Percentiles rank a stretch among this genome's conserved stretches.
Conservation (phyloP, 2,113 vertebrate species). For the Bubo bubo region DNA sequence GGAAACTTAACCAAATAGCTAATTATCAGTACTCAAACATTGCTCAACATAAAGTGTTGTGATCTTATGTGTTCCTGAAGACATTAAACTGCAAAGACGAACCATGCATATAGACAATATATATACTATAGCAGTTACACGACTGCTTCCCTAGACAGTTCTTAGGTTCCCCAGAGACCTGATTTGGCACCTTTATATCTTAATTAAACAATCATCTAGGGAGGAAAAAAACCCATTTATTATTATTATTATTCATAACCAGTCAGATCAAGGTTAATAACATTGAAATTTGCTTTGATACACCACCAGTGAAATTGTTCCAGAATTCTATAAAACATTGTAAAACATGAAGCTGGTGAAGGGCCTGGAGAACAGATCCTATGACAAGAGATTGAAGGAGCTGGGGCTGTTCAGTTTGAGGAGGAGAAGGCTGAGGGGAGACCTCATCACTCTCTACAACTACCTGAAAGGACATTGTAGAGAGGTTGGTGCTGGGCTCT, state of each 20-base stretch:
- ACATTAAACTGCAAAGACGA: not conserved
- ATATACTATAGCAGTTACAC: not conserved
- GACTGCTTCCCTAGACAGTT: not conserved
- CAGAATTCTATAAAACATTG: not conserved
- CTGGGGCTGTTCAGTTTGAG: too few species aligned
- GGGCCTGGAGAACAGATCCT: too few species aligned
- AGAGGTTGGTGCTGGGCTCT: too few species aligned
- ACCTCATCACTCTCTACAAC: too few species aligned
- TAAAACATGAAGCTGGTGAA: too few species aligned
- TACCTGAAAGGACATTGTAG: too few species aligned
- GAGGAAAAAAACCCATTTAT: not conserved
- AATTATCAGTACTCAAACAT: not conserved
- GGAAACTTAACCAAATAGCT: not conserved
- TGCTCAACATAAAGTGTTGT: not conserved
- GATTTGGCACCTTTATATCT: not conserved
- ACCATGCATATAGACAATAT: not conserved
- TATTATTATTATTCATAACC: not conserved
- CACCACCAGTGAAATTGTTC: not conserved
- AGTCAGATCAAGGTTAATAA: not conserved
- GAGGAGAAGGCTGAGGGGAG: too few species aligned
- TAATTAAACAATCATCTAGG: not conserved
- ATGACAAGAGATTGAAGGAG: too few species aligned
- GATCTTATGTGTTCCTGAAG: not conserved
- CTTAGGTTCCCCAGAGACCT: not conserved
- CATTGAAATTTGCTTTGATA: not conserved